These are phyloP conservation scores for Chymomyza amoena DNA, from an alignment of 2,888 invertebrate species.

Conservation along the genomic window DNA sequence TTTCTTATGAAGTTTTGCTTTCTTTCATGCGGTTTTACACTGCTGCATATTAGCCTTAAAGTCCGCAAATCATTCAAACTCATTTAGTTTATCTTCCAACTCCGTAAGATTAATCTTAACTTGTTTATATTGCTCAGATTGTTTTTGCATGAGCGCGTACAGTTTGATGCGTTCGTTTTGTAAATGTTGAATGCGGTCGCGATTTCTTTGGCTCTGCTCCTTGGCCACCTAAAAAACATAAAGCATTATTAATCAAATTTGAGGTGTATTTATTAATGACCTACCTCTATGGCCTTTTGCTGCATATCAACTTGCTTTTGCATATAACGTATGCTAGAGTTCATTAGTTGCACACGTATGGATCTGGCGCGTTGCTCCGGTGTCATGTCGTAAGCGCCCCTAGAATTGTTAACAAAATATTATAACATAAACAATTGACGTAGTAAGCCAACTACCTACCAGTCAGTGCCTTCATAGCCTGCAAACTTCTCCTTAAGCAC, in stretches of 20 bases:
- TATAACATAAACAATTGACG: too few species aligned
- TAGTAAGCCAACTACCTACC: conserved; percentile 32
- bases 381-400: conserved; percentile 48
- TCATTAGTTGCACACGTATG: conserved; percentile 49
- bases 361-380: conserved; percentile 57
- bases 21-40: too few species aligned
- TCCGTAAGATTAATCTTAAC: conserved; percentile 32
- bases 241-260: neutral
- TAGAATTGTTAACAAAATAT: conserved; percentile 3
- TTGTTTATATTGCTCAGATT: conserved; percentile 27
- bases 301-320: conserved; percentile 42
- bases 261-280: neutral
- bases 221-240: conserved; percentile 17
- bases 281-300: conserved; percentile 31
- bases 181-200: conserved; percentile 39
- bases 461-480: conserved; percentile 36
- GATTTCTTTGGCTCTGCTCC: conserved; percentile 32
- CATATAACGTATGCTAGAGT: conserved; percentile 54
- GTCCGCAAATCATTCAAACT: neutral
- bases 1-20: too few species aligned
- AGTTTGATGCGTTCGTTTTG: conserved; percentile 47
- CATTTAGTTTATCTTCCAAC: conserved; percentile 10
- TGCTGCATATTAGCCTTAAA: too few species aligned
- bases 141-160: conserved; percentile 39
- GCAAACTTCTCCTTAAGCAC: conserved; percentile 59